Percentiles rank a stretch among this genome's conserved stretches.
Conservation (phyloP, 2,888 invertebrate species). For the Cephus sareptanus region DNA sequence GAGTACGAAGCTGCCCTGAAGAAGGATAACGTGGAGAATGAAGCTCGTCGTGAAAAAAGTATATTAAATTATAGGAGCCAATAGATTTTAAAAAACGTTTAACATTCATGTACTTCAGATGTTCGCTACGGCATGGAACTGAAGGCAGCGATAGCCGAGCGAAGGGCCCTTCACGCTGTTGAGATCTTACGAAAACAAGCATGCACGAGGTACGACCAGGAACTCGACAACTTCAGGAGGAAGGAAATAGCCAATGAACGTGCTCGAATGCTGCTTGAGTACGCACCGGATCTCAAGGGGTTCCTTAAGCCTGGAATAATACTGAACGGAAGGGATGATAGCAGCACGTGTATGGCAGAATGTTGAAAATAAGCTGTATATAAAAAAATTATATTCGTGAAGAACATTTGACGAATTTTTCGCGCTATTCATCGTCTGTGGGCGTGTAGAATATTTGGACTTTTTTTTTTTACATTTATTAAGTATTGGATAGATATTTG, state of each 20-base stretch:
- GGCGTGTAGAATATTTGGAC: too few species aligned
- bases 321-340: not conserved
- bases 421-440: too few species aligned
- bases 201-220: conserved; percentile 5
- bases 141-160: conserved; percentile 13
- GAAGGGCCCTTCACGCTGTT: conserved; percentile 16
- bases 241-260: conserved; percentile 26
- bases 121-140: conserved; percentile 23
- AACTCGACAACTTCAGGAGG: conserved; percentile 11
- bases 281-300: conserved; percentile 18
- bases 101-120: conserved; percentile 11
- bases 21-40: conserved; percentile 18
- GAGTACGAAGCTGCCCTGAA: conserved; percentile 25
- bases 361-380: too few species aligned
- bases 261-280: conserved; percentile 26
- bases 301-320: conserved; percentile 18
- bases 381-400: too few species aligned
- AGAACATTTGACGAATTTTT: too few species aligned
- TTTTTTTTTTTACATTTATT: too few species aligned
- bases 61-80: not conserved
- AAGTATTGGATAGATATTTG: not conserved
- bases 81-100: not conserved
- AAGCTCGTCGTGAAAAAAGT: conserved; percentile 26
- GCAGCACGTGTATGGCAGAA: too few species aligned
- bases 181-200: conserved; percentile 21